Evolutionary conservation across 2,797 vertebrate species (phyloP).

Genomic region (Xenentodon cancila): DNA sequence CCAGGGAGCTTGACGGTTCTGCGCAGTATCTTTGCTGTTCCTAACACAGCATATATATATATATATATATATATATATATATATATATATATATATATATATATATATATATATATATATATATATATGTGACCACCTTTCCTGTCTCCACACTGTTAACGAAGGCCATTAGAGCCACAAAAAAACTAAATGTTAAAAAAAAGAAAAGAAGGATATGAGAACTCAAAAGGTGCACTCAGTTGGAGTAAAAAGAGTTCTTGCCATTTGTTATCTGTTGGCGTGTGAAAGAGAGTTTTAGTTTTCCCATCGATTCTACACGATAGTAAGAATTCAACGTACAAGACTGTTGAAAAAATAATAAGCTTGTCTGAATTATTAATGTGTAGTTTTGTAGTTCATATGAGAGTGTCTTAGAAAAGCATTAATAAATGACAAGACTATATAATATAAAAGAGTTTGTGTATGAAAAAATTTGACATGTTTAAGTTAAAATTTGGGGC

Average conservation of each 20-base stretch:
- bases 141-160: too few species aligned
- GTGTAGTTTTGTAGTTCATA: background rate
- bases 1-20: too few species aligned
- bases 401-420: background rate
- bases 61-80: too few species aligned
- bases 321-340: slow-evolving; percentile 10
- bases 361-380: background rate
- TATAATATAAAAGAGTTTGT: background rate
- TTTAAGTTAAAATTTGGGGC: background rate
- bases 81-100: too few species aligned
- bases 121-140: too few species aligned
- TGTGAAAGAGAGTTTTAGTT: slow-evolving; percentile 34
- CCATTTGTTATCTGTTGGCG: slow-evolving; percentile 29
- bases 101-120: too few species aligned
- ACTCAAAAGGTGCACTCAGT: slow-evolving; percentile 47
- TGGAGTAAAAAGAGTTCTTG: slow-evolving; percentile 36
- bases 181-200: too few species aligned
- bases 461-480: background rate
- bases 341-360: background rate
- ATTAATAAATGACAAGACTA: background rate
- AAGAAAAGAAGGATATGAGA: background rate
- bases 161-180: too few species aligned
- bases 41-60: too few species aligned
- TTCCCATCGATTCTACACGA: background rate
- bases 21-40: too few species aligned